Base-by-base conservation (phyloP, 2,888 invertebrate genomes). In the Mechanitis messenoides region DNA sequence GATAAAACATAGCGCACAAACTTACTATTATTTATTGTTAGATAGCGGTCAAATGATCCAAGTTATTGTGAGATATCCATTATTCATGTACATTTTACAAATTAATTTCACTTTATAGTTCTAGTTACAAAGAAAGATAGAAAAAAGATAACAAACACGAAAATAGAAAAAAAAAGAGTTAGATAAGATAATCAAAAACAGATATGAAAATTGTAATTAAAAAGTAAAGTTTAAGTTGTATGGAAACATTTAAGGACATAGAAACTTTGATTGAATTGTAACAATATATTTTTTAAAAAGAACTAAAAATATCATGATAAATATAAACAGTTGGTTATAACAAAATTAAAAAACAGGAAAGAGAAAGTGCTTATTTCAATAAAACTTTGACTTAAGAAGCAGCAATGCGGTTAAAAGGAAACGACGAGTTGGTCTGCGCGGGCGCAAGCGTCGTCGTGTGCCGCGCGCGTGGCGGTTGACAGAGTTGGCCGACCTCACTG, bases 11-110 rank as follows among this genome's bases (percentile, higher is more conserved):
- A 9, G 9, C 9, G 9, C 42, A 42, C 84, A 84, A 84, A 84
- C 82, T 83, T 84, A 64, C 81, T 77, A 79, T 85, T 83, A 85
- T 85, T 86, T 86, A 85, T 83, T 78, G 73, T 78, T 74, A 77
- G 75, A 75, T 78, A 75, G 74, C 78, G 81, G 82, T 84, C 77
- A 77, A 78, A 81, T 82, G 80, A 84, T 83, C 82, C 80, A 84
- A 58, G 64, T 60, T 62, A 57, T 64, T 50, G 56, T 46, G 54
- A 60, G 58, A 63, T 61, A 58, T 58, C 55, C 33, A 33, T 57
- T 61, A 59, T 57, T 59, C 55, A 60, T 55, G 58, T 47, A 53
- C 59, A 66, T 62, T 59, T 64, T 61, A 60, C 64, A 54, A 54
- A 55, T 62, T 38, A 42, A 55, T 63, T 54, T 62, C 57, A 64